Evolutionary conservation across 2,797 vertebrate species (phyloP).

Genomic region (Vultur gryphus): DNA sequence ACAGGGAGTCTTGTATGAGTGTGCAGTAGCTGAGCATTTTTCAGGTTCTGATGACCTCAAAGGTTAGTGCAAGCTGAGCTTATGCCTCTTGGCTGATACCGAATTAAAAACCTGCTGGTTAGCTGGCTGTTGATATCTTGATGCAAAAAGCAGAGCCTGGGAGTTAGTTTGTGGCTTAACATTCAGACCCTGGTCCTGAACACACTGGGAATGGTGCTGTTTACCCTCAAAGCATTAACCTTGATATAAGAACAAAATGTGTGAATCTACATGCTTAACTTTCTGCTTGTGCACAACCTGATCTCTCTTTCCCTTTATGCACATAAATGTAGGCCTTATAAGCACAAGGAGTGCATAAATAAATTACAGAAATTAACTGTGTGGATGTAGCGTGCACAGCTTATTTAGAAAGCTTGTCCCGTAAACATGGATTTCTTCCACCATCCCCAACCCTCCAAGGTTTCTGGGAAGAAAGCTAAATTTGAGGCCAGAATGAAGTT

Average conservation of each 20-base stretch:
- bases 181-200: neutral
- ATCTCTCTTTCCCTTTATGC: neutral
- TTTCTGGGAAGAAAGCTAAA: neutral
- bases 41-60: neutral
- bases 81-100: neutral
- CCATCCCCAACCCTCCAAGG: fast-evolving
- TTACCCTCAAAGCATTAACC: neutral
- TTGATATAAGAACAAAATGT: neutral
- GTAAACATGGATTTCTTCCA: neutral
- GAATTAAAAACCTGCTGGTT: neutral
- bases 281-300: neutral
- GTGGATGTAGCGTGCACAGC: fast-evolving
- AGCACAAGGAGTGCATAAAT: neutral
- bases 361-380: neutral
- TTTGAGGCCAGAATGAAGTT: neutral
- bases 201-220: fast-evolving
- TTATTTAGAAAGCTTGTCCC: neutral
- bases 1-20: neutral
- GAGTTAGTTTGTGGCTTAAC: neutral
- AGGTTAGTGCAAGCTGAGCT: neutral
- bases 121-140: neutral
- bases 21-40: neutral
- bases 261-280: neutral
- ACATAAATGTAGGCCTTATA: neutral
- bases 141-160: neutral